These are phyloP conservation scores for Enteromius trimaculatus DNA, from an alignment of 2,797 vertebrate genomes.

Conservation along the genomic window DNA sequence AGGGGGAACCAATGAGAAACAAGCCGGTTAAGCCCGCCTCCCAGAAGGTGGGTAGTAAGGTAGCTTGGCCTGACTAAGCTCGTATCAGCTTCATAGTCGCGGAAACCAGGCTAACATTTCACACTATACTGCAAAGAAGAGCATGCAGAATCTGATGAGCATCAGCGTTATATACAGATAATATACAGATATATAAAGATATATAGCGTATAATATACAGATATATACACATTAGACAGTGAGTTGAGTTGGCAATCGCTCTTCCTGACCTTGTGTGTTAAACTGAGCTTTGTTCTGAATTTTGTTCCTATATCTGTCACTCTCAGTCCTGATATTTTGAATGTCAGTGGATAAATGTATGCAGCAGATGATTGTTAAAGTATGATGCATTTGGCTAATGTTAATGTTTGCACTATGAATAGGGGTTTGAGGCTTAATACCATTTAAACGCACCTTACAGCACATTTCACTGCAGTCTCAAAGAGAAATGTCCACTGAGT, in stretches of 20 bases:
- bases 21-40: no score
- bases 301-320: background rate
- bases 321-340: background rate
- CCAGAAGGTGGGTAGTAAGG: no score
- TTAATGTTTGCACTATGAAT: background rate
- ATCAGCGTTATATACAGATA: background rate
- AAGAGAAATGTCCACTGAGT: no score
- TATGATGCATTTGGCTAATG: background rate
- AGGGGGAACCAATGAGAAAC: no score
- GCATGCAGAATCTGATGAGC: background rate
- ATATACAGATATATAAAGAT: background rate
- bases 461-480: no score
- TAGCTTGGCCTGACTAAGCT: no score
- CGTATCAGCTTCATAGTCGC: no score
- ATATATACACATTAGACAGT: background rate
- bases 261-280: background rate
- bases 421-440: background rate
- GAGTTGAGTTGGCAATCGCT: background rate
- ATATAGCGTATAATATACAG: background rate
- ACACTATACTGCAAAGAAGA: constrained; percentile 16
- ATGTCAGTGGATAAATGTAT: background rate
- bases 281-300: background rate
- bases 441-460: background rate
- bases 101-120: no score
- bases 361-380: background rate